phyloP scores from a whole-genome alignment of 2,888 invertebrate genomes.

The Drosophila histrio region DNA sequence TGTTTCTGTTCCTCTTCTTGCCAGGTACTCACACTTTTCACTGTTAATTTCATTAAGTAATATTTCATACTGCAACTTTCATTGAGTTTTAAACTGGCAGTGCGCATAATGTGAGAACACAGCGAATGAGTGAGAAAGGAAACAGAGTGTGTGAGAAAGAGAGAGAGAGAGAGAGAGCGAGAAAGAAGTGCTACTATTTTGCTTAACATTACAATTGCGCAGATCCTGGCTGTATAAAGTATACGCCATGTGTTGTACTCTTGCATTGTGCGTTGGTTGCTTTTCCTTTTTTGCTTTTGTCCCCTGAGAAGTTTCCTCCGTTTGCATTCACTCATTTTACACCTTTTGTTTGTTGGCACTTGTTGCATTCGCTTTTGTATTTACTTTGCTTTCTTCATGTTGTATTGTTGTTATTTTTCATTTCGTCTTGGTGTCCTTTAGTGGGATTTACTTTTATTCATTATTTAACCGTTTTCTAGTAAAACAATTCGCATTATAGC shows the following conservation, averaged over 20 bases:
- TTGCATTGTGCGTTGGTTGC: constrained; percentile 13
- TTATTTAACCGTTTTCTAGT: constrained; percentile 35
- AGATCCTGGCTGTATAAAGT: constrained; percentile 27
- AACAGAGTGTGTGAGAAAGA: not conserved
- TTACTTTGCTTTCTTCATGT: constrained; percentile 10
- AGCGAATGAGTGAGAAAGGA: not conserved
- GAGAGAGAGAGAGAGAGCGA: not conserved
- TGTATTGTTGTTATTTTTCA: constrained; percentile 12
- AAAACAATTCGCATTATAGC: constrained; percentile 37
- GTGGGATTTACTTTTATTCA: constrained; percentile 29
- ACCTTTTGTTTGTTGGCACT: constrained; percentile 52
- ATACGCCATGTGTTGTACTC: constrained; percentile 47
- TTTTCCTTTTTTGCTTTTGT: constrained; percentile 25
- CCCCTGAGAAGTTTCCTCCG: constrained; percentile 28
- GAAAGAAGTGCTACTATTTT: constrained; percentile 28
- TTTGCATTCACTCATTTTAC: constrained; percentile 48
- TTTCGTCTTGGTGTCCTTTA: constrained; percentile 10
- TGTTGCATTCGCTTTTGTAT: constrained; percentile 48
- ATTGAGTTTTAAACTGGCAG: constrained; percentile 69
- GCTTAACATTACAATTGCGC: constrained; percentile 60
- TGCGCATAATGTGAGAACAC: constrained; percentile 43
- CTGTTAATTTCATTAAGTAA: constrained; percentile 78
- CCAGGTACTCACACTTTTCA: constrained; percentile 57
- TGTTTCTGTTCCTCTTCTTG: constrained; percentile 5
- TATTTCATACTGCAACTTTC: constrained; percentile 72